phyloP scores from a whole-genome alignment of 2,113 vertebrate genomes.

The Ceyx melanurus region DNA sequence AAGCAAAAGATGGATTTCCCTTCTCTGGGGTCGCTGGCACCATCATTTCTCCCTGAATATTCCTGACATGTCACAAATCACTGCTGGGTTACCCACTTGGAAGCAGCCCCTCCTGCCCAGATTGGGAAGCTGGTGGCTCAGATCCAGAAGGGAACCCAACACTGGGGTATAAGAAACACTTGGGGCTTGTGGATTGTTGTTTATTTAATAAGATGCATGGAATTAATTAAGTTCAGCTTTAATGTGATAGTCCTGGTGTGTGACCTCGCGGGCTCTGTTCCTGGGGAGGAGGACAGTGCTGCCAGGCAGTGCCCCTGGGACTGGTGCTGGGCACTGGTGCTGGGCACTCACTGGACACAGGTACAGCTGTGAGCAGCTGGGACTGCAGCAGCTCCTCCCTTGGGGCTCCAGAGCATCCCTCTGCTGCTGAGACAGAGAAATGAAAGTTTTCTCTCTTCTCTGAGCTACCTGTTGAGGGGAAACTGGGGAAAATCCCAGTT shows the following conservation, averaged over 20 bases:
- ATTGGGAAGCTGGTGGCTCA: conserved; percentile 3
- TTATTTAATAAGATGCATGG: conserved; percentile 15
- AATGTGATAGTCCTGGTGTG: neutral
- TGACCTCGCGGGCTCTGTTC: neutral
- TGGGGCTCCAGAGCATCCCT: neutral
- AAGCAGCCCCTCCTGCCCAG: neutral
- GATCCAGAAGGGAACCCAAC: conserved; percentile 13
- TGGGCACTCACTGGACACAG: neutral
- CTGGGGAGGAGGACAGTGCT: neutral
- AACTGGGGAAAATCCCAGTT: neutral
- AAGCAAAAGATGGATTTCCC: conserved; percentile 45
- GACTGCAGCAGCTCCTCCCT: neutral
- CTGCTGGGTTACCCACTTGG: conserved; percentile 21
- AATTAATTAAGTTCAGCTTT: neutral
- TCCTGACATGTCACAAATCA: conserved; percentile 47
- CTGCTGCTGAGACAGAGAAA: neutral
- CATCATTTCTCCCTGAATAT: conserved; percentile 23
- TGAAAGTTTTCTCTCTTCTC: neutral
- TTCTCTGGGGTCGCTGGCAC: neutral
- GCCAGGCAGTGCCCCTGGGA: neutral
- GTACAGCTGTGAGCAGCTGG: rapidly evolving
- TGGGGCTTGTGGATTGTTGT: neutral
- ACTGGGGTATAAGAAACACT: neutral
- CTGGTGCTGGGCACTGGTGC: neutral
- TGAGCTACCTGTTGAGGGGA: neutral